Percentiles rank a stretch among this genome's conserved stretches.
Evolutionary conservation across 1,140 invertebrate species (phyloP).

Genomic region (Drosophila dunni): DNA sequence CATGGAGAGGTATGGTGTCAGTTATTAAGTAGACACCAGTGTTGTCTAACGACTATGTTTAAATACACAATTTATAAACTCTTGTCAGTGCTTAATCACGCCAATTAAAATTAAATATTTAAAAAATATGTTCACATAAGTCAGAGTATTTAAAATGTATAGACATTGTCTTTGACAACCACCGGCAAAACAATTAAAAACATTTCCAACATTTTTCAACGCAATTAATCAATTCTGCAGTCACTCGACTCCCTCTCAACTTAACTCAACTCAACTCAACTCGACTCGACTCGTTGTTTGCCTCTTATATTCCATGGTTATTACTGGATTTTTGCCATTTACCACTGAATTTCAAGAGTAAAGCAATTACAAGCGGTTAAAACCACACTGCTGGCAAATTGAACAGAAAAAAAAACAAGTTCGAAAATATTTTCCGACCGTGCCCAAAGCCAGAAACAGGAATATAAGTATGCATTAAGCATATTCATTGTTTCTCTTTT

Average conservation of each 20-base stretch:
- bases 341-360: conserved; percentile 44
- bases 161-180: not conserved
- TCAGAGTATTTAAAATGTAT: not conserved
- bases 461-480: conserved; percentile 45
- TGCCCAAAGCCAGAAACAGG: conserved; percentile 10
- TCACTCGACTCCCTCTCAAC: conserved; percentile 22
- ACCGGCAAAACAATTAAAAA: conserved; percentile 52
- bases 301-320: conserved; percentile 34
- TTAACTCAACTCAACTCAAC: not conserved
- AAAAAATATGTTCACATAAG: not conserved
- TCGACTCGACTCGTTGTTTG: conserved; percentile 10
- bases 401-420: conserved; percentile 19
- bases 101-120: conserved; percentile 17
- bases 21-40: too few relatives aligned
- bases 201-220: conserved; percentile 51
- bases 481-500: conserved; percentile 24
- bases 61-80: not conserved
- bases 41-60: too few relatives aligned
- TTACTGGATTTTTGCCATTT: conserved; percentile 33
- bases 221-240: conserved; percentile 55
- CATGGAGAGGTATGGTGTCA: too few relatives aligned
- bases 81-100: not conserved
- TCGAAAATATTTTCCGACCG: conserved; percentile 28
- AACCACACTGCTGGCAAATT: conserved; percentile 48
- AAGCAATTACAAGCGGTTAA: conserved; percentile 58